phyloP scores from a whole-genome alignment of 2,113 vertebrate genomes.

The Gallinago jamesoni region DNA sequence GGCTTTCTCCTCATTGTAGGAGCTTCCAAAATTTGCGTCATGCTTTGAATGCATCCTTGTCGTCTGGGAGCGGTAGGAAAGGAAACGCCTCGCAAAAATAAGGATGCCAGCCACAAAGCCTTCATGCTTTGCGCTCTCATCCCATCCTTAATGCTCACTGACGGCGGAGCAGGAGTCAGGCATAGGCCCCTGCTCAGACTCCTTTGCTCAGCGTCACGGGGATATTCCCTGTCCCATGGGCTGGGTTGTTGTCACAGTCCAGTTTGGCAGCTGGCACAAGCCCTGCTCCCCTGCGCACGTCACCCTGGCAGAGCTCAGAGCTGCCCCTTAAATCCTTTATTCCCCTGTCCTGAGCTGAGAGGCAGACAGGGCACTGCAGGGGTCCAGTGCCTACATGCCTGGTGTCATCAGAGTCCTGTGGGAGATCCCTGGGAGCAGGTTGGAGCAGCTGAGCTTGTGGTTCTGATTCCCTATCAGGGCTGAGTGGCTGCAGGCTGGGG shows the following conservation, averaged over 20 bases:
- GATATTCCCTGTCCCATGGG: neutral
- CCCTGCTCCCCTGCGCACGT: fast-evolving
- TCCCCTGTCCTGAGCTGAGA: neutral
- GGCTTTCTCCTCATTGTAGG: neutral
- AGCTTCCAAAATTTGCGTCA: neutral
- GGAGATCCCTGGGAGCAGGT: neutral
- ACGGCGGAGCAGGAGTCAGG: neutral
- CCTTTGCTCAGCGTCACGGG: neutral
- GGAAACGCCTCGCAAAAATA: neutral
- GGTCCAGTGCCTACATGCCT: neutral
- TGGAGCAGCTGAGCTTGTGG: neutral
- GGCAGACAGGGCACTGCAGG: neutral
- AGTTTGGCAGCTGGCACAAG: neutral
- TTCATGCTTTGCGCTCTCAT: neutral
- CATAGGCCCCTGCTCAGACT: fast-evolving
- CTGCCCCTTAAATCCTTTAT: neutral
- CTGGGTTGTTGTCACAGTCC: fast-evolving
- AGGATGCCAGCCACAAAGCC: neutral
- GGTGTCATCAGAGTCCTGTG: fast-evolving
- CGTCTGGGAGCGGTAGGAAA: neutral
- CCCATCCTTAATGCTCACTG: neutral
- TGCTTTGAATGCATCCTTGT: neutral
- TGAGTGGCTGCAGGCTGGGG: fast-evolving
- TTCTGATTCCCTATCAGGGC: neutral
- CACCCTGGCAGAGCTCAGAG: neutral